A percentile compares a stretch with the other conserved stretches of the same genome.
Evolutionary conservation across 2,113 vertebrate species (phyloP).

Genomic region (Montifringilla adamsi): DNA sequence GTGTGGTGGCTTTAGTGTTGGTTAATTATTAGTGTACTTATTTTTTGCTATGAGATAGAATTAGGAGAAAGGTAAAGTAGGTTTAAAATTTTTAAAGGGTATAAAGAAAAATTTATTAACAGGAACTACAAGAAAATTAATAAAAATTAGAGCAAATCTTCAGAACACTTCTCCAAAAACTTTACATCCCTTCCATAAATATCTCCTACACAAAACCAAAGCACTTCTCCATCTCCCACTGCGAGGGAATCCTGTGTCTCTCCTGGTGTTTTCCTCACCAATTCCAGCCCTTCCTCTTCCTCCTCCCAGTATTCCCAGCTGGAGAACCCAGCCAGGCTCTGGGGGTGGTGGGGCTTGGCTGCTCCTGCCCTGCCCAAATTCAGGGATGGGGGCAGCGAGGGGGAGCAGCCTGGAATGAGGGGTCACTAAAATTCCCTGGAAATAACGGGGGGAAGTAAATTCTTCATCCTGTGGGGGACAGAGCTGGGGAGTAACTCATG

Average conservation of each 20-base stretch:
- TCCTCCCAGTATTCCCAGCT: not conserved
- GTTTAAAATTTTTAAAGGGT: no score
- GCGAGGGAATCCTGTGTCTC: not conserved
- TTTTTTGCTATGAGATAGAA: no score
- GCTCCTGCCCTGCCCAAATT: not conserved
- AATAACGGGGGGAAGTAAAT: not conserved
- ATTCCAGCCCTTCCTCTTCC: not conserved
- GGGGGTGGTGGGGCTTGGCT: not conserved
- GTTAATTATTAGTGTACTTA: no score
- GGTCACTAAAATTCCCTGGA: not conserved
- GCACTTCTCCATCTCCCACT: not conserved
- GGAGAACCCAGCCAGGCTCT: not conserved
- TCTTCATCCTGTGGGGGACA: not conserved
- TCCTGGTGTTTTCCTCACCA: not conserved
- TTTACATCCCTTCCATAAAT: no score
- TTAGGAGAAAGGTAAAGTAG: no score
- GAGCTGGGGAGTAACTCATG: fast-evolving
- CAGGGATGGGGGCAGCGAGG: fast-evolving
- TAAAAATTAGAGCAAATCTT: no score
- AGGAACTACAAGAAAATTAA: no score
- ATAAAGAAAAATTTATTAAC: no score
- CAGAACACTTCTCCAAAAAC: no score
- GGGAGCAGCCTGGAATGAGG: not conserved
- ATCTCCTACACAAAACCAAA: no score
- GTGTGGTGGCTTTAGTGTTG: no score